Conservation (phyloP, 2,113 vertebrate species). For the Labrus mixtus region DNA sequence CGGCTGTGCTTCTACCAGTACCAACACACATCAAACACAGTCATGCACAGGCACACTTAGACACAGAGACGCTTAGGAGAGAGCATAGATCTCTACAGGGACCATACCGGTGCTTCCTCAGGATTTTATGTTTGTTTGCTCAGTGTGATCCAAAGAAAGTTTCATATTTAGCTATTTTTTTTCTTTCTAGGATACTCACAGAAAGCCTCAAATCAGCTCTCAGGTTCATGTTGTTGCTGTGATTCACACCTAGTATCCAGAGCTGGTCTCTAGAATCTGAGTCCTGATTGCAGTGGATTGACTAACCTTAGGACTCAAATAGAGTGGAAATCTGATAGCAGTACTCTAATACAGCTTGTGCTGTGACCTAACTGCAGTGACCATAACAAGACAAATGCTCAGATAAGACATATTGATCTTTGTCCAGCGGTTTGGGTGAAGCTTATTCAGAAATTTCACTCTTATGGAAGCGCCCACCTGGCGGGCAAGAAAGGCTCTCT, state of each 20-base stretch:
- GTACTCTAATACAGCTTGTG: too few species aligned
- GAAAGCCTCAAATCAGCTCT: not conserved
- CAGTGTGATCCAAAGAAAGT: constrained; percentile 2
- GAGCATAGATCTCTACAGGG: not conserved
- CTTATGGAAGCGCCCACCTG: too few species aligned
- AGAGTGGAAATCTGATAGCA: not conserved
- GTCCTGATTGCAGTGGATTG: not conserved
- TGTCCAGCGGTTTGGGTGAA: too few species aligned
- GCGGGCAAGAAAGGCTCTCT: too few species aligned
- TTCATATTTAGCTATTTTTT: constrained; percentile 8
- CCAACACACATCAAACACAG: not conserved
- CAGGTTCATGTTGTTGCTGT: not conserved
- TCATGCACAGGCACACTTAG: not conserved
- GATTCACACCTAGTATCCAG: constrained; percentile 6
- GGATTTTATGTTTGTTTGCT: constrained; percentile 17
- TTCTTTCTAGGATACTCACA: not conserved
- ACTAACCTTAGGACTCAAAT: not conserved
- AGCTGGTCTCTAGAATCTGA: not conserved
- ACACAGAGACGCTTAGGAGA: not conserved
- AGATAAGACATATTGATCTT: too few species aligned
- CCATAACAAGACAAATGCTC: too few species aligned
- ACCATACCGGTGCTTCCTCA: constrained; percentile 2
- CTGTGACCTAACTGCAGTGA: too few species aligned
- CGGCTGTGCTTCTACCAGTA: not conserved
- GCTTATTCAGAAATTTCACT: too few species aligned